Percentiles rank a stretch among this genome's conserved stretches.
Conservation (phyloP, 2,113 vertebrate genomes). For the Dicrurus megarhynchus region DNA sequence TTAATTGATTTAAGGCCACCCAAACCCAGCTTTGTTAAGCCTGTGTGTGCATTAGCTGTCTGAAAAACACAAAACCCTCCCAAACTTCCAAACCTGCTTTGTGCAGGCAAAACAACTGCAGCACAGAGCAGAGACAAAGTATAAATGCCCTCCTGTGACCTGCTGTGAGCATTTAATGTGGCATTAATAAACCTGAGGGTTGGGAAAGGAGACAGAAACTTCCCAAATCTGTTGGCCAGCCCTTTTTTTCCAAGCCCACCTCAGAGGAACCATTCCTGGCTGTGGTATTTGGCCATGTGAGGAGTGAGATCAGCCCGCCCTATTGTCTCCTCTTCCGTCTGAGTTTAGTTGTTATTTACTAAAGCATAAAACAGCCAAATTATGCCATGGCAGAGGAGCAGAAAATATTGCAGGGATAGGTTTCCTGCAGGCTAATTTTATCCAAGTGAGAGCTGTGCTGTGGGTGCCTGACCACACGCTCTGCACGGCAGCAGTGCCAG, state of each 20-base stretch:
- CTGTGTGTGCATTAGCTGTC: not conserved
- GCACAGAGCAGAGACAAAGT: not conserved
- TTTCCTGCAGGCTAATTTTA: slow-evolving; percentile 3
- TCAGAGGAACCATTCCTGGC: not conserved
- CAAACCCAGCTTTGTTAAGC: not conserved
- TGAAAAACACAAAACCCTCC: not conserved
- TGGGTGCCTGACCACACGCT: not conserved
- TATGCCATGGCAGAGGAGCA: not conserved
- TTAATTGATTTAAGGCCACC: not conserved
- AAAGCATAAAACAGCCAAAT: not conserved
- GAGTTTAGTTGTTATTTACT: not conserved
- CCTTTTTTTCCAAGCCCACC: not conserved
- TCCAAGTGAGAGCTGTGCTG: not conserved
- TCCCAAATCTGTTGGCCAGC: not conserved
- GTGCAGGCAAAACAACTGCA: not conserved
- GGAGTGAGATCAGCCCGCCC: not conserved
- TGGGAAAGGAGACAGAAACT: not conserved
- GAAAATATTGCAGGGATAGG: not conserved
- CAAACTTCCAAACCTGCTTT: not conserved
- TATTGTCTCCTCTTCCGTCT: not conserved
- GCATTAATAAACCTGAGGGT: not conserved
- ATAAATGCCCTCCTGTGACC: not conserved
- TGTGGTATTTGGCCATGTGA: rapidly evolving
- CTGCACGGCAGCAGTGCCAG: not conserved
- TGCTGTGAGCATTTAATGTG: not conserved